Evolutionary conservation across 2,797 vertebrate genomes (phyloP), one percentile per base, ranked within the genome.

Genomic region (Liparis tanakae): DNA sequence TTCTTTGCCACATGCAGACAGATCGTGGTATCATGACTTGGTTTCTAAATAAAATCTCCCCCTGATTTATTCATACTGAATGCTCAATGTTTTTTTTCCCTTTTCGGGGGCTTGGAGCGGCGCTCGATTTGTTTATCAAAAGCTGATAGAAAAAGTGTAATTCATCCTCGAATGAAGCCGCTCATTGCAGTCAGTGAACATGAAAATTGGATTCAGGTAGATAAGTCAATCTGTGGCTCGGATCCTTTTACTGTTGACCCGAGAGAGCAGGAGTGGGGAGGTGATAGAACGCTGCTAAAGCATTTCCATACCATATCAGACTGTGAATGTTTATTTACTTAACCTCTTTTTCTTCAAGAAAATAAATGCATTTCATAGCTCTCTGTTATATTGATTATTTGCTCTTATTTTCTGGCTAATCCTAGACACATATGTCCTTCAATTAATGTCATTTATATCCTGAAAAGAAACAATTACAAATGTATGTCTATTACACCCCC

Each of bases 191-290:
- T 90, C 93, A 93, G 90, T 94, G 92, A 94, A 93, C 93, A 93
- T 91, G 91, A 94, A 94, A 93, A 94, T 94, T 94, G 93, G 91
- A 93, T 94, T 93, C 92, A 92, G 92, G 88, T 87, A 94, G 92
- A 94, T 94, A 94, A 94, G 91, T 94, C 90, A 94, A 93, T 94
- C 92, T 92, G 86, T 89, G 85, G 85, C 70, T 91, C 66, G 82
- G 88, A 93, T 93, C 89, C 88, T 90, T 91, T 91, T 89, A 89
- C 90, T 92, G 89, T 91, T 92, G 91, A 93, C 90, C 92, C 86
- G 85, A 85, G 82, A 85, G 83, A 80, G 85, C 0, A 71, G 67
- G 82, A 50, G 66, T 13, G 77, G 48, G 70, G 34, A 57, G 75
- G 56, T 59, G 51, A 71, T 70, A 57, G 68, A 80, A 55, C 7